Evolutionary conservation across 2,888 invertebrate species (phyloP).

Genomic region (Volucella zonaria): DNA sequence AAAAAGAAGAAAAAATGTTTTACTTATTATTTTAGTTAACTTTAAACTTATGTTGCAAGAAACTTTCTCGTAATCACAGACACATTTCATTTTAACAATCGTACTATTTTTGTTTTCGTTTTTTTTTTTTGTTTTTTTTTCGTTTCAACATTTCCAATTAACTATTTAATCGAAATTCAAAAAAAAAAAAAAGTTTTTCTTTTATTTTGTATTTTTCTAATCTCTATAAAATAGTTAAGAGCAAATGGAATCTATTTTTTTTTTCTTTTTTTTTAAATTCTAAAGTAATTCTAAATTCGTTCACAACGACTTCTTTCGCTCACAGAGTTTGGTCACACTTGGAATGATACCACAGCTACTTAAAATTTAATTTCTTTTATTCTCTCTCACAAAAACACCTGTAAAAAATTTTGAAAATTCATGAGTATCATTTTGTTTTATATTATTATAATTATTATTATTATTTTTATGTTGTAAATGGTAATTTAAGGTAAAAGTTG

Average conservation of each 20-base stretch:
- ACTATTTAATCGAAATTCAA: conserved; percentile 56
- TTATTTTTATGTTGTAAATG: conserved; percentile 31
- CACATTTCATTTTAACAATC: conserved; percentile 74
- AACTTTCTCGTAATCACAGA: conserved; percentile 75
- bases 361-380: conserved; percentile 48
- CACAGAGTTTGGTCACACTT: conserved; percentile 74
- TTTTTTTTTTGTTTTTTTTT: conserved; percentile 37
- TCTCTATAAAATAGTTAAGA: conserved; percentile 43
- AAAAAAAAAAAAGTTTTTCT: conserved; percentile 6
- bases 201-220: not conserved
- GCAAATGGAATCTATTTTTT: conserved; percentile 43
- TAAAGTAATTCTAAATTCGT: conserved; percentile 70
- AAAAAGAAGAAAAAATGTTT: conserved; percentile 70
- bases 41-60: conserved; percentile 69
- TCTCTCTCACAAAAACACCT: conserved; percentile 64
- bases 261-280: conserved; percentile 20
- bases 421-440: conserved; percentile 65
- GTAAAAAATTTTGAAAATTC: conserved; percentile 67
- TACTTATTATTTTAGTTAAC: conserved; percentile 71
- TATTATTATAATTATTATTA: conserved; percentile 5
- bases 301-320: conserved; percentile 74
- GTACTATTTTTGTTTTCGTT: conserved; percentile 61
- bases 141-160: conserved; percentile 51
- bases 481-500: conserved; percentile 14
- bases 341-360: conserved; percentile 74